Evolutionary conservation across 2,888 invertebrate genomes (phyloP), one percentile per base, ranked within the genome.

Genomic region (Selenia dentaria): DNA sequence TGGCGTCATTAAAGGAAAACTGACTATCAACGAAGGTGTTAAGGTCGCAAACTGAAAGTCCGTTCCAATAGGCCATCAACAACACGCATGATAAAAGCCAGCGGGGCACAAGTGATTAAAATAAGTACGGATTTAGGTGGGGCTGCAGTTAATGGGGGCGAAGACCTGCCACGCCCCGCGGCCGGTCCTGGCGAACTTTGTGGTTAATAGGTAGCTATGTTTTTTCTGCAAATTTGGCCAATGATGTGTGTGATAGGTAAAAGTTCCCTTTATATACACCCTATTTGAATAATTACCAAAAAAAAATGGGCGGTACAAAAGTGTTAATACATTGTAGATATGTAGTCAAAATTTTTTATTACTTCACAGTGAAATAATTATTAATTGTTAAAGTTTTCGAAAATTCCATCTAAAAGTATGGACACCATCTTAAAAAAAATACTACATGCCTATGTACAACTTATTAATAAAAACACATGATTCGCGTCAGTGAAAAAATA

Each of bases 101-200:
- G 77, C 74, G 71, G 82, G 78, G 75, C 67, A 72, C 74, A 70
- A 79, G 83, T 83, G 86, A 86, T 86, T 86, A 86, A 86, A 85
- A 83, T 85, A 83, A 85, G 83, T 80, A 79, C 74, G 83, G 82
- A 83, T 84, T 84, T 83, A 79, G 84, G 83, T 69, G 83, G 77
- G 82, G 82, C 74, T 67, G 62, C 67, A 66, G 72, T 64, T 74
- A 75, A 77, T 74, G 70, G 75, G 65, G 63, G 60, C 58, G 60
- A 58, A 59, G 64, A 59, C 64, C 58, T 60, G 63, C 71, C 75
- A 68, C 74, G 67, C 73, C 70, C 67, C 50, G 56, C 41, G 57
- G 58, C 68, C 59, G 66, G 61, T 57, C 67, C 62, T 66, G 71
- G 55, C 56, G 50, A 51, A 49, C 54, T 63, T 56, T 53, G 62